These are phyloP conservation scores for Hiodon tergisus DNA, from an alignment of 2,113 vertebrate genomes.

Conservation along the genomic window DNA sequence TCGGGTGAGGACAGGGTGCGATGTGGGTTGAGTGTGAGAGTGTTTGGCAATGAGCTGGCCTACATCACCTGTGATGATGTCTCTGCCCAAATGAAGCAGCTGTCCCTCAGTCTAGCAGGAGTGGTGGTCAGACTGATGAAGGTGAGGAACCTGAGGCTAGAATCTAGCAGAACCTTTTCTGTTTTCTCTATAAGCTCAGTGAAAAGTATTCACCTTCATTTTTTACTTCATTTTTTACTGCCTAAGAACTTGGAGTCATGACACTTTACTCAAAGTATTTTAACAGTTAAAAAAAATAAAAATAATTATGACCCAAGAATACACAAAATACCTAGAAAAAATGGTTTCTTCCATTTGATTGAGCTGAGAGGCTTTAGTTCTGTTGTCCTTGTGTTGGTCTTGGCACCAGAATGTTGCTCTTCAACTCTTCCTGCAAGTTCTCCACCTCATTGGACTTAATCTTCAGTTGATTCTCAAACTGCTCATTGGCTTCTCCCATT, in stretches of 20 bases:
- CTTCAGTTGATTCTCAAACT: too few species aligned
- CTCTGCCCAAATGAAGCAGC: constrained; percentile 48
- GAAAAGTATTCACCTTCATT: not conserved
- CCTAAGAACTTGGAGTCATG: too few species aligned
- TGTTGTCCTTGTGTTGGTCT: too few species aligned
- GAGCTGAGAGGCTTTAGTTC: too few species aligned
- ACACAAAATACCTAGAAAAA: too few species aligned
- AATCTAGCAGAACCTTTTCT: not conserved
- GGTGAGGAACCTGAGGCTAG: constrained; percentile 47
- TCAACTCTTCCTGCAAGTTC: too few species aligned
- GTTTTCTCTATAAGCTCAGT: not conserved
- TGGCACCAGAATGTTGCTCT: too few species aligned
- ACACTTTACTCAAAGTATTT: too few species aligned
- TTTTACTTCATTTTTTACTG: not conserved
- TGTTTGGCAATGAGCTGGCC: constrained; percentile 76
- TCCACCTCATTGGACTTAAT: too few species aligned
- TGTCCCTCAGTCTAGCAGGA: constrained; percentile 67
- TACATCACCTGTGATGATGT: constrained; percentile 66
- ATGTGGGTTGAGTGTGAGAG: constrained; percentile 68
- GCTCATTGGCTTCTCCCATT: not conserved
- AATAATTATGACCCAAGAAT: too few species aligned
- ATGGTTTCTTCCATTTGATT: too few species aligned
- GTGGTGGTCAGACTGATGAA: constrained; percentile 71
- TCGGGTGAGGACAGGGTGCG: constrained; percentile 33
- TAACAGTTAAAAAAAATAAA: too few species aligned